Base-by-base conservation (phyloP, 92 coral and sea anemone genomes). In the Plumapathes pennacea region DNA sequence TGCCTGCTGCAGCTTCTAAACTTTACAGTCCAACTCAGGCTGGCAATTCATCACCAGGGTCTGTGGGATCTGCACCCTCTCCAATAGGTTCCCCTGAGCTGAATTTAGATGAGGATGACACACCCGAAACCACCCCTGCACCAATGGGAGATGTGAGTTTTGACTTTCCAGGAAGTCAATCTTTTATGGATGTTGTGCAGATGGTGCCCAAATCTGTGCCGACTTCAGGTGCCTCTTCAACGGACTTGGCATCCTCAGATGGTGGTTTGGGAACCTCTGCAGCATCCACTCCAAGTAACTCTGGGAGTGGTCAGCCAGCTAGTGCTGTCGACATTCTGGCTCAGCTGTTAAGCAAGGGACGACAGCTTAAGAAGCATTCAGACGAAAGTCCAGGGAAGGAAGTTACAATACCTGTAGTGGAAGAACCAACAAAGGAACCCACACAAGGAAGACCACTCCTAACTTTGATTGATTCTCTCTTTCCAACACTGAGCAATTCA, bases 61-160 rank as follows among this genome's bases (percentile, higher is more conserved):
- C 99, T 14, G 97, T 77, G 46, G 57, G 63, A 38, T 94, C 99
- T 33, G 97, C 96, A 8, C 99, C 99, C 8, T 94, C 99, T 14
- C 99, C 99, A 2, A 82, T 75, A 13, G 99, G 99, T 2, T 94
- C 99, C 11, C 99, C 99, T 0, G 99, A 94, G 60, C 63, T 94
- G 27, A 82, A 80, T 36, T 77, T 94, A 19, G 97, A 76, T 8
- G 84, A 81, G 40, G 85, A 82, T 14, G 85, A 78, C 33, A 66
- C 96, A 25, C 76, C 76, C n/a, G 72, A 81, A 26, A 78, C 89
- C 39, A 68, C 83, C n/a, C 62, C 77, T 21, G 72, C 85, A 22
- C 81, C 85, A 15, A 66, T 64, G 17, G 75, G 76, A 25, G 77
- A 67, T 51, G 71, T 69, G 20, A 74, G 69, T 31, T 72, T 82